Evolutionary conservation across 1,140 invertebrate species (phyloP).

Genomic region (Drosophila nigrodunni): DNA sequence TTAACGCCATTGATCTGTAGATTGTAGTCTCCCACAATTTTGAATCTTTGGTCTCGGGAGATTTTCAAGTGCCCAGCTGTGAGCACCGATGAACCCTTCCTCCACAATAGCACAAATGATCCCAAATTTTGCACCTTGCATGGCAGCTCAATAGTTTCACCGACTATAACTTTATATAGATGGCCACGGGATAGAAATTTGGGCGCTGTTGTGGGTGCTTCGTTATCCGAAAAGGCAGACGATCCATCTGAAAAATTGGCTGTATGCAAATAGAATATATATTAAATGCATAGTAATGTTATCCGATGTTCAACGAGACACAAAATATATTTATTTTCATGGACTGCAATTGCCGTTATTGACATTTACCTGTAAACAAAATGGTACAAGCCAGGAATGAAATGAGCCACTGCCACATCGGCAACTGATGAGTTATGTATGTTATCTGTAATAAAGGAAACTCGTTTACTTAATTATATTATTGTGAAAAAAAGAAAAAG

Average conservation of each 20-base stretch:
- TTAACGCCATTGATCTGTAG: conserved; percentile 87
- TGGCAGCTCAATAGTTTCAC: conserved; percentile 90
- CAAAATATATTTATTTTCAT: too few relatives aligned
- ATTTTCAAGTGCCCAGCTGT: conserved; percentile 88
- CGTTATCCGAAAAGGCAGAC: conserved; percentile 65
- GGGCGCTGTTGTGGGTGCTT: conserved; percentile 85
- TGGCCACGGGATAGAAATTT: conserved; percentile 90
- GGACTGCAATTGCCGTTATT: not conserved
- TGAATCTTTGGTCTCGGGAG: conserved; percentile 86
- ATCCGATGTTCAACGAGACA: not conserved
- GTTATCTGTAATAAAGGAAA: conserved; percentile 37
- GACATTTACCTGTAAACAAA: conserved; percentile 54
- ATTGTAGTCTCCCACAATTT: conserved; percentile 87
- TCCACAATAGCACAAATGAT: conserved; percentile 87
- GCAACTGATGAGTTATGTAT: conserved; percentile 34
- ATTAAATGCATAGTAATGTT: too few relatives aligned
- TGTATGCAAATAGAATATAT: conserved; percentile 23
- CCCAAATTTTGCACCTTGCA: conserved; percentile 91
- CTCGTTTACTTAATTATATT: not conserved
- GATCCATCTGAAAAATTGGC: conserved; percentile 57
- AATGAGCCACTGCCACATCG: conserved; percentile 30
- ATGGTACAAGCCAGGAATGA: conserved; percentile 42
- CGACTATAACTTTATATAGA: conserved; percentile 90
- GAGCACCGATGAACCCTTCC: conserved; percentile 87
- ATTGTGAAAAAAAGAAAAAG: not conserved